phyloP scores from a whole-genome alignment of 2,888 invertebrate species.

The Serrognathus titanus region DNA sequence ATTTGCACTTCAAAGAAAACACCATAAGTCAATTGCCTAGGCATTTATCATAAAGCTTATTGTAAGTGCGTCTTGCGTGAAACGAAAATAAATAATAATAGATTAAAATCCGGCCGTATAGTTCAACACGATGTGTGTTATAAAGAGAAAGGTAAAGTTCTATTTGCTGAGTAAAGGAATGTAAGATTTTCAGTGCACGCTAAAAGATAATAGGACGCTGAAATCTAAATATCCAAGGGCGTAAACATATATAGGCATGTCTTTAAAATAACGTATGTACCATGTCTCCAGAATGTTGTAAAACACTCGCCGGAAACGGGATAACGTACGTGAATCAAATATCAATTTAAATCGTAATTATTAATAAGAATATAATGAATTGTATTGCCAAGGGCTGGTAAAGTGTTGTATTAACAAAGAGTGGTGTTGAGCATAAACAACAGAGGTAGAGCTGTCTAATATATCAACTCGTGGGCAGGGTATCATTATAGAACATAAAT shows the following conservation, averaged over 20 bases:
- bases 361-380: slow-evolving; percentile 40
- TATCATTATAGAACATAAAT: slow-evolving; percentile 48
- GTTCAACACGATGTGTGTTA: neutral
- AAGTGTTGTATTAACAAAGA: slow-evolving; percentile 44
- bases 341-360: slow-evolving; percentile 42
- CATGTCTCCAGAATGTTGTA: neutral
- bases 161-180: neutral
- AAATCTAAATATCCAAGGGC: neutral
- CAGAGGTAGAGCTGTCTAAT: slow-evolving; percentile 42
- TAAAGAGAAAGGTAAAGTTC: neutral
- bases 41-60: no score
- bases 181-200: neutral
- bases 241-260: neutral
- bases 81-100: no score
- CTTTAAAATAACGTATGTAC: neutral
- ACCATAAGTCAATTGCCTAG: no score
- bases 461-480: slow-evolving; percentile 46
- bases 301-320: slow-evolving; percentile 6
- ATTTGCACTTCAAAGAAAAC: no score
- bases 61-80: no score
- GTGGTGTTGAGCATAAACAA: slow-evolving; percentile 41
- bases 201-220: neutral
- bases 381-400: slow-evolving; percentile 40
- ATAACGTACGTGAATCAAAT: slow-evolving; percentile 27
- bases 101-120: no score